These are phyloP conservation scores for Scotopteryx bipunctaria DNA, from an alignment of 2,888 invertebrate genomes.

Conservation along the genomic window DNA sequence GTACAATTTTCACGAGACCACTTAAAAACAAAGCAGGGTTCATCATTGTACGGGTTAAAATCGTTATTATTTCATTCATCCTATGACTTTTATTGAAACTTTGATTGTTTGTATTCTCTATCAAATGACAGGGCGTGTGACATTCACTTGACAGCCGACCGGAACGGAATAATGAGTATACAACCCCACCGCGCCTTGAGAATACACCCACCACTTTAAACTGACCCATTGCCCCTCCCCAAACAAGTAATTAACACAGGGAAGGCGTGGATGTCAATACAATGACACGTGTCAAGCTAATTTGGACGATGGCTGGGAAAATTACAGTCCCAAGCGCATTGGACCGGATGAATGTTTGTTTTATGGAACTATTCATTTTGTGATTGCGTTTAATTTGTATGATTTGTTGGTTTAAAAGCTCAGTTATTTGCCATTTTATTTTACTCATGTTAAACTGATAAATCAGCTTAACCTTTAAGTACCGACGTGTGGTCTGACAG, in stretches of 20 bases:
- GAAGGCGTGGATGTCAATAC: conserved; percentile 33
- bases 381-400: conserved; percentile 38
- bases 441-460: conserved; percentile 5
- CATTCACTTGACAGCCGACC: conserved; percentile 52
- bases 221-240: conserved; percentile 34
- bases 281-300: conserved; percentile 36
- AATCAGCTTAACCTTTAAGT: conserved; percentile 6
- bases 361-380: conserved; percentile 41
- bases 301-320: conserved; percentile 34
- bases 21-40: no score
- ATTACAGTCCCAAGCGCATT: conserved; percentile 34
- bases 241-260: conserved; percentile 31
- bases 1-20: no score
- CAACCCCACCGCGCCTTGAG: conserved; percentile 54
- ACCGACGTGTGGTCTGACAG: background rate
- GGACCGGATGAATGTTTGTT: conserved; percentile 42
- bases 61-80: no score
- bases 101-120: conserved; percentile 48
- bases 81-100: conserved; percentile 36
- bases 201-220: conserved; percentile 39
- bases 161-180: conserved; percentile 64
- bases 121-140: conserved; percentile 41
- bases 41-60: no score
- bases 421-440: conserved; percentile 14
- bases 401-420: conserved; percentile 18